Evolutionary conservation across 2,888 invertebrate genomes (phyloP).

Genomic region (Campaea margaritaria): DNA sequence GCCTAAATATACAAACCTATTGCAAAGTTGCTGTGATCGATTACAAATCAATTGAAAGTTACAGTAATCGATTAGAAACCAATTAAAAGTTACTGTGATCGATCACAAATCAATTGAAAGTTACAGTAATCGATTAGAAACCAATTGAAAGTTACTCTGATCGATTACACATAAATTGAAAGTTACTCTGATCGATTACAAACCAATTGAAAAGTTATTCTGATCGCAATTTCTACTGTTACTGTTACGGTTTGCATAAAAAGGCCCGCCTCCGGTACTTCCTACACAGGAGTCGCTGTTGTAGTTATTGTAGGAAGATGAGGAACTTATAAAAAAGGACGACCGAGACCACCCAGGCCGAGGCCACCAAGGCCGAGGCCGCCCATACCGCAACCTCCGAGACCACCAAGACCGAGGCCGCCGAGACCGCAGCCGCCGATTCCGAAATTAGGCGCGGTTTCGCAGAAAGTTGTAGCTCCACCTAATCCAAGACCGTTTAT

Average conservation of each 20-base stretch:
- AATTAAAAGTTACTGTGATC: conserved; percentile 5
- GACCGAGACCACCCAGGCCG: conserved; percentile 31
- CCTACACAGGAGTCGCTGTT: conserved; percentile 23
- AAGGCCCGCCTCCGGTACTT: conserved; percentile 20
- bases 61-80: not conserved
- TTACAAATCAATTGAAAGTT: too few species aligned
- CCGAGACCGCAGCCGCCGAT: not conserved
- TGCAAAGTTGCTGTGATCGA: conserved; percentile 5
- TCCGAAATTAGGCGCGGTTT: conserved; percentile 32
- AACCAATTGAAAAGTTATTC: conserved; percentile 1
- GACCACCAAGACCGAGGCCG: not conserved
- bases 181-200: too few species aligned
- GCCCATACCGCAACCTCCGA: conserved; percentile 17
- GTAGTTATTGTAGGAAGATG: conserved; percentile 38
- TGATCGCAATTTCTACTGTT: conserved; percentile 8
- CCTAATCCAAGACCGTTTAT: conserved; percentile 7
- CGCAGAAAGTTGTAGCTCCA: conserved; percentile 38
- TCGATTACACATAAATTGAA: too few species aligned
- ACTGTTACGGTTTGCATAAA: conserved; percentile 15
- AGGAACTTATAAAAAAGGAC: conserved; percentile 59
- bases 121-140: not conserved
- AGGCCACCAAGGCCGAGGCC: conserved; percentile 25
- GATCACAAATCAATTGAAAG: too few species aligned
- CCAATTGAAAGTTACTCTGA: conserved; percentile 8
- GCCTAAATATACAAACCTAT: conserved; percentile 10